Evolutionary conservation across 2,113 vertebrate species (phyloP).

Genomic region (Butorides virescens): DNA sequence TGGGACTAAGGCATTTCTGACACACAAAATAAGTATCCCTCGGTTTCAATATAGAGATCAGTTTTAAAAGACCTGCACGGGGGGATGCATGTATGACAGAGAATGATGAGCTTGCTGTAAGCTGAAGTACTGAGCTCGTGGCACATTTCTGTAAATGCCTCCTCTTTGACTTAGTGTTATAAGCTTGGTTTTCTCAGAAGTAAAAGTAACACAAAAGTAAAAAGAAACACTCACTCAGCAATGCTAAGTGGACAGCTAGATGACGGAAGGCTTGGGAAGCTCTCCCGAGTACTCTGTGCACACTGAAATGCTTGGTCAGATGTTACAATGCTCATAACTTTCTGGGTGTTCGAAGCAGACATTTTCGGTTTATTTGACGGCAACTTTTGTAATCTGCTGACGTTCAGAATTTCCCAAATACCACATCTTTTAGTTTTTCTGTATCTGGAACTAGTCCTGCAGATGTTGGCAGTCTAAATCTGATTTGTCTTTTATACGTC

Average conservation of each 20-base stretch:
- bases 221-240: not conserved
- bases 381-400: not conserved
- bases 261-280: not conserved
- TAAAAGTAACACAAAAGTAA: not conserved
- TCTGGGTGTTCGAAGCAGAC: not conserved
- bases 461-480: slow-evolving; percentile 2
- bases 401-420: not conserved
- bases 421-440: not conserved
- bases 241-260: not conserved
- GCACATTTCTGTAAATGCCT: not conserved
- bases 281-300: not conserved
- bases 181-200: not conserved
- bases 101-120: not conserved
- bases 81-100: not conserved
- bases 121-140: not conserved
- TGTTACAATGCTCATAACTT: not conserved
- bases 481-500: not conserved
- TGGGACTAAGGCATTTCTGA: slow-evolving; percentile 51
- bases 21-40: not conserved
- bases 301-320: not conserved
- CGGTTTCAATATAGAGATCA: not conserved
- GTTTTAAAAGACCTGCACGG: not conserved
- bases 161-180: not conserved
- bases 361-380: not conserved
- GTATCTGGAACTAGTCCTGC: not conserved